Evolutionary conservation across 2,888 invertebrate species (phyloP).

Genomic region (Cinara cedri): DNA sequence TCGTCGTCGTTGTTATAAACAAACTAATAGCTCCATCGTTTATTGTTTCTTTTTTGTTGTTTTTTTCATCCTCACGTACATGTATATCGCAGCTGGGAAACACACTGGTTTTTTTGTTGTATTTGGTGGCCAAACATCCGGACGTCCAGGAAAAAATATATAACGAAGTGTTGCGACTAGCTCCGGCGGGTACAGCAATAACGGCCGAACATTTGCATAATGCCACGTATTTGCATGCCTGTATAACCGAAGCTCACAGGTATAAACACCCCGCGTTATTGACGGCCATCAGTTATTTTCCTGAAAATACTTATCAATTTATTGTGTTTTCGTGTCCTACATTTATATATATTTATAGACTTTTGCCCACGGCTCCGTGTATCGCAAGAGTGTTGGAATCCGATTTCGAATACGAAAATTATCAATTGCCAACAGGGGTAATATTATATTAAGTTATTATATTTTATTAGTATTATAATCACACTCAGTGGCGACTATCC

Average conservation of each 20-base stretch:
- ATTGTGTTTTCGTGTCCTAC: too few relatives aligned
- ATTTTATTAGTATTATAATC: too few relatives aligned
- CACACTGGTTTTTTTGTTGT: slow-evolving; percentile 78
- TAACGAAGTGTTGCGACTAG: slow-evolving; percentile 69
- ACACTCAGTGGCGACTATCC: too few relatives aligned
- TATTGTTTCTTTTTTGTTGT: too few relatives aligned
- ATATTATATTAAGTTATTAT: slow-evolving; percentile 60
- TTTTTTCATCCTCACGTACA: not conserved
- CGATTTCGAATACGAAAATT: slow-evolving; percentile 72
- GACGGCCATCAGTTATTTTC: too few relatives aligned
- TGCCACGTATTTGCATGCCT: slow-evolving; percentile 79
- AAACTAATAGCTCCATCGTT: too few relatives aligned
- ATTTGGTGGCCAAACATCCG: slow-evolving; percentile 74
- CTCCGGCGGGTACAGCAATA: slow-evolving; percentile 67
- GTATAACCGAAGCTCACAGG: slow-evolving; percentile 78
- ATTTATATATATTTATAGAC: slow-evolving; percentile 61
- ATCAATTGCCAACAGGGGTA: slow-evolving; percentile 75
- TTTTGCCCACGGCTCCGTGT: slow-evolving; percentile 79
- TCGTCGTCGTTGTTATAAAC: too few relatives aligned
- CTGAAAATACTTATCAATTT: too few relatives aligned
- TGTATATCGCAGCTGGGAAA: slow-evolving; percentile 73
- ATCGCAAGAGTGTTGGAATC: slow-evolving; percentile 78
- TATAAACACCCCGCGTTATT: slow-evolving; percentile 58
- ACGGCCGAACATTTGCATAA: slow-evolving; percentile 69
- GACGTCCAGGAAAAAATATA: slow-evolving; percentile 72